Base-by-base conservation (phyloP, 2,113 vertebrate genomes). In the Lophochroa leadbeateri region DNA sequence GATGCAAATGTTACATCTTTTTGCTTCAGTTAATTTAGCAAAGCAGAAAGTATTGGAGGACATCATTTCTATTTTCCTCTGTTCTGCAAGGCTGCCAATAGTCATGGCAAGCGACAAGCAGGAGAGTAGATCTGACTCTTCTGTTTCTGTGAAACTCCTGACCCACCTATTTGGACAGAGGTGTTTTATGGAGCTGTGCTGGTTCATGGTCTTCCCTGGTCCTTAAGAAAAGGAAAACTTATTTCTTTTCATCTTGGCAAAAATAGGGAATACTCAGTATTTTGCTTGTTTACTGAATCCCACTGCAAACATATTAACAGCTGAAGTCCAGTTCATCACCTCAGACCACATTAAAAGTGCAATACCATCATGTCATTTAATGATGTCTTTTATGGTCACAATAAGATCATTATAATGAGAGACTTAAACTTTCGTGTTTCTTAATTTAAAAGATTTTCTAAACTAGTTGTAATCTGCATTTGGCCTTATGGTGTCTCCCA, bases 361-460 rank as follows among this genome's bases (percentile, higher is more conserved):
- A 86, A 77, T 91, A 78, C 90, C 75, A 93, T 91, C 90, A 78
- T 75, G 93, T 74, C 53, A 80, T 90, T 94, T 96, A 94, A 97
- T 91, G 82, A 93, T 93, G 91, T 94, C 87, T 97, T 93, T 98
- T 95, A 96, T 94, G 92, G 90, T 93, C 90, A 96, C 88, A 93
- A 89, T 95, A 88, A 87, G 94, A 95, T 87, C 93, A 97, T 97
- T 97, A 96, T 97, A 97, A 97, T 92, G 84, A 96, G 97, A 94
- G 94, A 97, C 83, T 97, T 97, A 96, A 97, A 97, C 97, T 97
- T 97, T 96, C 91, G 92, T 88, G 91, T 97, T 96, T 97, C 93
- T 97, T 97, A 97, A 97, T 97, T 97, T 96, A 97, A 95, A 92
- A 96, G 95, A 94, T 96, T 96, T 97, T 96, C 96, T 95, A 95